Percentiles rank a stretch among this genome's conserved stretches.
Evolutionary conservation across 2,888 invertebrate species (phyloP).

Genomic region (Xestobium rufovillosum): DNA sequence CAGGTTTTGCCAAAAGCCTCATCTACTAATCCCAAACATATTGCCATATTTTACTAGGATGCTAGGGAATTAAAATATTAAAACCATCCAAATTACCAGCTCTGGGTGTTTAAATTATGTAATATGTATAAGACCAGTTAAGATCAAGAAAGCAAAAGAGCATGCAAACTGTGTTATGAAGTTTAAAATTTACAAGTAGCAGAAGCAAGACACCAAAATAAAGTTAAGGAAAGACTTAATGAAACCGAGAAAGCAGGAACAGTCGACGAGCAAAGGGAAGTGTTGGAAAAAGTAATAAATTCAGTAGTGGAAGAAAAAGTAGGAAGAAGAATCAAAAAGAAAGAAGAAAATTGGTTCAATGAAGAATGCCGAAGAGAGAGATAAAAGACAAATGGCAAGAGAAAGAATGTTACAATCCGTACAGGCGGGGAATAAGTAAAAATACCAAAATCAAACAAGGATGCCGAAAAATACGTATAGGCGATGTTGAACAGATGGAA

Average conservation of each 20-base stretch:
- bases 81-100: too few species aligned
- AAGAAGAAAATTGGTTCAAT: background rate
- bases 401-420: constrained; percentile 1
- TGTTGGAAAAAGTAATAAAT: background rate
- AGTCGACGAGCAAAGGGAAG: background rate
- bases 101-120: too few species aligned
- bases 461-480: too few species aligned
- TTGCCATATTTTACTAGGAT: too few species aligned
- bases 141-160: too few species aligned
- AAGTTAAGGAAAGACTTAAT: background rate
- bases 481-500: too few species aligned
- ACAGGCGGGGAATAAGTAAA: background rate
- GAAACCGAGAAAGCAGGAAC: background rate
- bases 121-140: too few species aligned
- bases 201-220: constrained; percentile 1
- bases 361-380: background rate
- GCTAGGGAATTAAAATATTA: too few species aligned
- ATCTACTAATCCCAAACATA: too few species aligned
- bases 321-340: background rate
- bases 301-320: constrained; percentile 1
- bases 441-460: background rate
- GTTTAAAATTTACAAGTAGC: too few species aligned
- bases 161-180: too few species aligned
- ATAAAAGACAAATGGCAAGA: background rate
- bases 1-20: too few species aligned